Percentiles rank a stretch among this genome's conserved stretches.
Conservation (phyloP, 2,113 vertebrate genomes). For the Serranochromis macrocephalus region DNA sequence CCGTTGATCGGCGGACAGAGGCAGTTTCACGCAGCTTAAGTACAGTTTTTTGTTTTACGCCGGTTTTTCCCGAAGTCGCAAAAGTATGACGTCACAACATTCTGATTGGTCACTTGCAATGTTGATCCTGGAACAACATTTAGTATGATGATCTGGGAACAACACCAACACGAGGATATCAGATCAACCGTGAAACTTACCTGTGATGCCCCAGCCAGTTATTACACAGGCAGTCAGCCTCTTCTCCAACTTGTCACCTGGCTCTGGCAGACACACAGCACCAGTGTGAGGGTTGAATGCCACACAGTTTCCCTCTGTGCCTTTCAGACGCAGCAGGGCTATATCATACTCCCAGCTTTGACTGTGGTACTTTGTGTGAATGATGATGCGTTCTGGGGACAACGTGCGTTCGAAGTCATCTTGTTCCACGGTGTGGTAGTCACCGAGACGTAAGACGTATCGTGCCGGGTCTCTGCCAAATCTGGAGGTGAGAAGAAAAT, state of each 20-base stretch:
- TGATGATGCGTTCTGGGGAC: conserved; percentile 71
- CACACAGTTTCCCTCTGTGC: conserved; percentile 75
- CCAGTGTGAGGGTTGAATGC: conserved; percentile 77
- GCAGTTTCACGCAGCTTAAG: too few species aligned
- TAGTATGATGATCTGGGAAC: too few species aligned
- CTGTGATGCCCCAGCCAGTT: conserved; percentile 85
- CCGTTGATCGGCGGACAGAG: too few species aligned
- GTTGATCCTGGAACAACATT: too few species aligned
- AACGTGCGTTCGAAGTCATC: conserved; percentile 82
- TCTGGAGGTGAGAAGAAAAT: conserved; percentile 38
- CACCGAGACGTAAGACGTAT: conserved; percentile 78
- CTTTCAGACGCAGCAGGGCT: conserved; percentile 76
- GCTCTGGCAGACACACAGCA: conserved; percentile 75
- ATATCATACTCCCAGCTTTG: conserved; percentile 83
- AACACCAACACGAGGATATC: too few species aligned
- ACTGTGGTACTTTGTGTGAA: conserved; percentile 78
- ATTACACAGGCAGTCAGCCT: conserved; percentile 75
- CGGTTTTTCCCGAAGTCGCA: too few species aligned
- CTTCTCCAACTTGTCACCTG: conserved; percentile 34
- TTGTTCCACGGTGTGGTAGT: conserved; percentile 79
- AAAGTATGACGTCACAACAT: too few species aligned
- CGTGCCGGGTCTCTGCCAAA: conserved; percentile 76
- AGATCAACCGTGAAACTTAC: conserved; percentile 17
- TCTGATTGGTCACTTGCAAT: too few species aligned
- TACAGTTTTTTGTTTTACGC: too few species aligned